Evolutionary conservation across 2,888 invertebrate species (phyloP).

Genomic region (Meghimatium bilineatum): DNA sequence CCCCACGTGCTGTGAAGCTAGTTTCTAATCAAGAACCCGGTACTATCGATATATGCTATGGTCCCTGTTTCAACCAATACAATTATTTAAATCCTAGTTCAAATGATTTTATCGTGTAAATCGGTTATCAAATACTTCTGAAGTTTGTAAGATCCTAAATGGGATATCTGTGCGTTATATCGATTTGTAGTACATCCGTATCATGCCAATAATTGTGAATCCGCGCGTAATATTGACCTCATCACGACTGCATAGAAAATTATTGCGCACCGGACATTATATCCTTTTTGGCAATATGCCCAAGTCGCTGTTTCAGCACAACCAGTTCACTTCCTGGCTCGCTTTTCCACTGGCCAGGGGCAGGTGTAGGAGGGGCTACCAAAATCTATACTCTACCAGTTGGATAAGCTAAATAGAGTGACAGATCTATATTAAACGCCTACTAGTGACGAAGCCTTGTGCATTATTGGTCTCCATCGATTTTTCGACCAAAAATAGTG

Average conservation of each 20-base stretch:
- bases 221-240: background rate
- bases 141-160: too few relatives aligned
- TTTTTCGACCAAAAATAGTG: background rate
- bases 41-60: too few relatives aligned
- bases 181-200: background rate
- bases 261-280: background rate
- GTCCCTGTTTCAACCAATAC: too few relatives aligned
- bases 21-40: too few relatives aligned
- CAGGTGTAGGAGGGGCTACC: slow-evolving; percentile 14
- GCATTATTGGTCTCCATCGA: background rate
- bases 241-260: background rate
- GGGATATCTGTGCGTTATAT: too few relatives aligned
- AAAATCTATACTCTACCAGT: slow-evolving; percentile 21
- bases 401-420: slow-evolving; percentile 33
- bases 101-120: too few relatives aligned
- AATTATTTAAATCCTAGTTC: too few relatives aligned
- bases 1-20: too few relatives aligned
- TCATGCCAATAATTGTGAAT: background rate
- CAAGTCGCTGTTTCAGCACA: background rate
- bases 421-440: slow-evolving; percentile 29
- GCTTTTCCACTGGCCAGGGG: slow-evolving; percentile 15
- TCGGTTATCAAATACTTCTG: too few relatives aligned
- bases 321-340: slow-evolving; percentile 13
- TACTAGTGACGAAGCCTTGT: slow-evolving; percentile 1
- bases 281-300: background rate